Percentiles rank a stretch among this genome's conserved stretches.
These are phyloP conservation scores for Cichladusa arquata DNA, from an alignment of 2,113 vertebrate species.

Conservation along the genomic window DNA sequence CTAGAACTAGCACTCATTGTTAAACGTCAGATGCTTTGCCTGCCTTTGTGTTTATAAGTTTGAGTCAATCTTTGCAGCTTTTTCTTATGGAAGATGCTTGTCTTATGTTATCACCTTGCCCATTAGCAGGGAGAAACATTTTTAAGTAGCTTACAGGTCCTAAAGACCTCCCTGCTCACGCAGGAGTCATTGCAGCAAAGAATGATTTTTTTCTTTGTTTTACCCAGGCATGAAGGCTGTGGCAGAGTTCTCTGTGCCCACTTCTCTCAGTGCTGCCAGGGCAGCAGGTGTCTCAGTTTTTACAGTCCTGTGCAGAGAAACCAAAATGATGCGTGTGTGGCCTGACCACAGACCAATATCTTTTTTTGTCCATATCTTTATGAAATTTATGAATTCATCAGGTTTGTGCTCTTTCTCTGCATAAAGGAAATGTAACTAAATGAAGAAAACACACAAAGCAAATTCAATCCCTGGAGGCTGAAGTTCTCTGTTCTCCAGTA, in stretches of 20 bases:
- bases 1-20: accelerated
- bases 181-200: neutral
- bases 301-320: neutral
- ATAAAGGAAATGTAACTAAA: neutral
- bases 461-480: neutral
- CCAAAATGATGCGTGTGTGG: neutral
- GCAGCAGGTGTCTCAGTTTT: neutral
- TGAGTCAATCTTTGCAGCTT: neutral
- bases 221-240: neutral
- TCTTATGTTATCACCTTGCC: neutral
- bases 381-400: neutral
- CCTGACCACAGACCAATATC: neutral
- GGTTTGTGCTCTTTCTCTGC: neutral
- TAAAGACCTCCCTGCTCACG: neutral
- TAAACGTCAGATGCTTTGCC: neutral
- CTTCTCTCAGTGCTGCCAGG: neutral
- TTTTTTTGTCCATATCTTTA: neutral
- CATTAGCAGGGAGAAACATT: neutral
- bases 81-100: neutral
- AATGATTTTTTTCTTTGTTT: neutral
- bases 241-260: neutral
- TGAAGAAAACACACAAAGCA: neutral
- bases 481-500: neutral
- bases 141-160: neutral
- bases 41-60: neutral